Percentiles rank a stretch among this genome's conserved stretches.
Conservation (phyloP, 1,140 invertebrate genomes). For the Zaprionus gabonicus region DNA sequence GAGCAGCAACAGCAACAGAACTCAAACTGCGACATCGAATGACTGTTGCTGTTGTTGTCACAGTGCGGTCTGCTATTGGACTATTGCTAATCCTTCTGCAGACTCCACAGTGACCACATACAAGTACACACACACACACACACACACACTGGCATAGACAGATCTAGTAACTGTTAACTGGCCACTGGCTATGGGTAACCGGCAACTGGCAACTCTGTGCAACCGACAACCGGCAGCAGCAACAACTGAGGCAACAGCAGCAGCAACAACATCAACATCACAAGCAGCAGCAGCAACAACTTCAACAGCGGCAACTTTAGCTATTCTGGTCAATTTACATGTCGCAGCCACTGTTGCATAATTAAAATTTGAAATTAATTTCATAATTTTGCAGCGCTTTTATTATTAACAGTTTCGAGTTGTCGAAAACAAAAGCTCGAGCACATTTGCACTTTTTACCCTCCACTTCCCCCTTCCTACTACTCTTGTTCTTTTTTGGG, state of each 20-base stretch:
- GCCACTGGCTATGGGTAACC: background rate
- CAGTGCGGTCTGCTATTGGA: conserved; percentile 19
- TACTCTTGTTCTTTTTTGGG: conserved; percentile 11
- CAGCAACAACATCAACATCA: background rate
- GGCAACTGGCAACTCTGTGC: conserved; percentile 5
- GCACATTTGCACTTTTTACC: conserved; percentile 20
- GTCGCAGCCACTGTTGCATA: conserved; percentile 75
- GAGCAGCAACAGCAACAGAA: background rate
- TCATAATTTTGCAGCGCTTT: conserved; percentile 72
- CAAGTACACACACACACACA: conserved; percentile 10
- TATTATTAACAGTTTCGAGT: conserved; percentile 69
- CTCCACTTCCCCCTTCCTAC: background rate
- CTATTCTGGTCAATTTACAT: conserved; percentile 63
- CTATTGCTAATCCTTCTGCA: conserved; percentile 34
- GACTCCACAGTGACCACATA: conserved; percentile 32
- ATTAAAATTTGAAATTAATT: conserved; percentile 82
- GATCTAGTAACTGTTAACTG: conserved; percentile 5
- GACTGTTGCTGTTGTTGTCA: conserved; percentile 8
- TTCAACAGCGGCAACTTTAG: conserved; percentile 32
- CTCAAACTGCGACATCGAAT: conserved; percentile 1
- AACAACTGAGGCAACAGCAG: background rate
- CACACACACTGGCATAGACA: conserved; percentile 1
- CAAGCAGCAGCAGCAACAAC: background rate
- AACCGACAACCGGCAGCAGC: conserved; percentile 11
- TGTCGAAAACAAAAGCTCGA: conserved; percentile 61